Base-by-base conservation (phyloP, 2,797 vertebrate species). In the Hyperoplus immaculatus region DNA sequence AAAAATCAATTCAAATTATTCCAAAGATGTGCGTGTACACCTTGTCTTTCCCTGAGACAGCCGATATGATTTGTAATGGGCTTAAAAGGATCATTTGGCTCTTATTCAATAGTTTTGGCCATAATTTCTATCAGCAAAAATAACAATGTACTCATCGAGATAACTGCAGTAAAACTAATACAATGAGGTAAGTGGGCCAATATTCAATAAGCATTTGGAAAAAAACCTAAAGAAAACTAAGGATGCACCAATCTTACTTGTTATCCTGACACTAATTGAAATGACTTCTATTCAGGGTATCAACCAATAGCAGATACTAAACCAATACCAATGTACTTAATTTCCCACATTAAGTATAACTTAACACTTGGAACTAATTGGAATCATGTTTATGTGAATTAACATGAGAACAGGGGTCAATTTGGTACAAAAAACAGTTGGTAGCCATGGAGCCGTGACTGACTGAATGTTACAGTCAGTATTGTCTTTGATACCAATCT, bases 1-100 rank as follows among this genome's bases (percentile, higher is more conserved):
- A 81, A 84, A 81, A 84, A 80, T 85, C 63, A 46, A 50, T 69
- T 81, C 57, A 21, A 79, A 68, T 79, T 46, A 67, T 51, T 47
- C 65, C 38, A 64, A 56, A 77, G 55, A 71, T 67, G 13, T 29
- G 41, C 72, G 70, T 67, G 47, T 66, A 36, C 36, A 56, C 8
- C 12, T 3, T 42, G 56, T 69, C 72, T 69, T 29, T 39, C 63
- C 41, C 6, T n/a, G 72, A 81, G 83, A 81, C 61, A 18, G 69
- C 50, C 46, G 56, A 69, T 49, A 60, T 15, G 29, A 75, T 39
- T 51, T 78, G n/a, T 60, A 73, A 85, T 56, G 59, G 69, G 46
- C 73, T 78, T 43, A 12, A 51, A 73, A 21, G 51, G 41, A 54
- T 60, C 66, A 59, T 16, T 12, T 70, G 51, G 29, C 53, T 72